Conservation (phyloP, 2,113 vertebrate genomes). For the Fulica atra region DNA sequence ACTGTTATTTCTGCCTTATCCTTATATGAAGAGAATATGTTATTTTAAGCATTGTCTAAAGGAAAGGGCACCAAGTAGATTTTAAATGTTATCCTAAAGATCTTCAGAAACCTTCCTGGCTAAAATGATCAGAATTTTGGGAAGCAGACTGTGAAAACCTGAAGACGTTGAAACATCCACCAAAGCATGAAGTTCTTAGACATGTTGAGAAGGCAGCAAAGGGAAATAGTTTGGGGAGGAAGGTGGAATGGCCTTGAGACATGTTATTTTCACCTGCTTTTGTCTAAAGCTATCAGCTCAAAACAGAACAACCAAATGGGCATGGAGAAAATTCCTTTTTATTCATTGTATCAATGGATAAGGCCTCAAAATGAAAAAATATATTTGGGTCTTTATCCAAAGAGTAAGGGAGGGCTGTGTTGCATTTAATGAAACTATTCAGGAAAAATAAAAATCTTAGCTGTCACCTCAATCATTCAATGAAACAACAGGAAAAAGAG, state of each 20-base stretch:
- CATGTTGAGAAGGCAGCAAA: background rate
- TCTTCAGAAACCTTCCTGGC: background rate
- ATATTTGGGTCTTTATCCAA: background rate
- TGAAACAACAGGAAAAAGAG: background rate
- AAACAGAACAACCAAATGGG: background rate
- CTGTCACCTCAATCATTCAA: background rate
- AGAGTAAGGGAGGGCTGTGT: background rate
- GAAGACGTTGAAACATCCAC: background rate
- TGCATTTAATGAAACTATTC: background rate
- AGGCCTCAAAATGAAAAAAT: background rate
- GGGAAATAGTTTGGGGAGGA: background rate
- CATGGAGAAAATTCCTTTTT: background rate
- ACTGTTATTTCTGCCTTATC: background rate
- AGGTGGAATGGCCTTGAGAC: background rate
- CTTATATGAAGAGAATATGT: background rate
- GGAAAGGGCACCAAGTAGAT: background rate
- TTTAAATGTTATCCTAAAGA: background rate
- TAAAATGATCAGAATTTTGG: background rate
- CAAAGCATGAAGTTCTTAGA: background rate
- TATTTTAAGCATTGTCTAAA: background rate
- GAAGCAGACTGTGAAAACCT: background rate
- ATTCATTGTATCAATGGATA: background rate
- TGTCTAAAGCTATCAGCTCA: background rate
- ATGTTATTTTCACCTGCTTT: background rate
- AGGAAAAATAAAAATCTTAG: background rate